Evolutionary conservation across 53 echinoderm and acorn worm genomes (phyloP).

Genomic region (Glandiceps talaboti): DNA sequence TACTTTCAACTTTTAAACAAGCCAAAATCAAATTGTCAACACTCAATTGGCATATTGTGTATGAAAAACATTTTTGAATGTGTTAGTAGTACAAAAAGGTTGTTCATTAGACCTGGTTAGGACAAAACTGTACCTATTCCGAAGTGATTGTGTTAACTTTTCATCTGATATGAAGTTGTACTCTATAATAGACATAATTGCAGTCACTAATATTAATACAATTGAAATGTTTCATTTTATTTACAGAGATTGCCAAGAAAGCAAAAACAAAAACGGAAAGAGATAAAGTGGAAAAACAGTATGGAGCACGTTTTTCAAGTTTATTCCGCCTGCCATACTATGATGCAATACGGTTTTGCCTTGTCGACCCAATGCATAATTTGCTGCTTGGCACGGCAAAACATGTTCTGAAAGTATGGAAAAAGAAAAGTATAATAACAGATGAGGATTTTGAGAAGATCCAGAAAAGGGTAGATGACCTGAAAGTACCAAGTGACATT

Average conservation of each 20-base stretch:
- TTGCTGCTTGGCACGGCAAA: constrained; percentile 22
- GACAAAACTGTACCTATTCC: too few species aligned
- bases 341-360: constrained; percentile 17
- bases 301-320: constrained; percentile 11
- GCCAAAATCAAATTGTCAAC: too few species aligned
- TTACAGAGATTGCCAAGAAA: background rate
- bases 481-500: constrained; percentile 8
- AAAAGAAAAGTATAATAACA: constrained; percentile 6
- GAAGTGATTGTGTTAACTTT: too few species aligned
- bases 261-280: background rate
- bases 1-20: too few species aligned
- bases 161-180: too few species aligned
- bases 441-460: constrained; percentile 9
- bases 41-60: too few species aligned
- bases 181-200: too few species aligned
- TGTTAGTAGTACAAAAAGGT: too few species aligned
- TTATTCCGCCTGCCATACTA: constrained; percentile 14
- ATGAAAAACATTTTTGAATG: too few species aligned
- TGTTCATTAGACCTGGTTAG: too few species aligned
- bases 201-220: too few species aligned
- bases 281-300: constrained; percentile 8
- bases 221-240: background rate
- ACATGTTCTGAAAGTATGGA: constrained; percentile 11
- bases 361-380: constrained; percentile 27
- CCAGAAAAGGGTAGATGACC: background rate